Conservation (phyloP, 2,797 vertebrate species). For the Xiphophorus birchmanni region DNA sequence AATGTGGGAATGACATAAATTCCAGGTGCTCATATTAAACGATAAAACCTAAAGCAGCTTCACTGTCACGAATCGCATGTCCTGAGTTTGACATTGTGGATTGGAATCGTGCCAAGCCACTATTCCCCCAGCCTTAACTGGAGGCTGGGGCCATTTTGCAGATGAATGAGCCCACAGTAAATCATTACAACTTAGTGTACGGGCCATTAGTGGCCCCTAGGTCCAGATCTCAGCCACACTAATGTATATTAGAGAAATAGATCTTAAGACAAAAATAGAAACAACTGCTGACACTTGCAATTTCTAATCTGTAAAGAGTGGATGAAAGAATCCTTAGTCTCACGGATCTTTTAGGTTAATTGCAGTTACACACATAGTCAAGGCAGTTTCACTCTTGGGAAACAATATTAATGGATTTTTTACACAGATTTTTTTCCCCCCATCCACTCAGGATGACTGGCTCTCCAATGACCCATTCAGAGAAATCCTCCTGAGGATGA, state of each 20-base stretch:
- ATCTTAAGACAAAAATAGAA: constrained; percentile 40
- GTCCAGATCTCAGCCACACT: constrained; percentile 27
- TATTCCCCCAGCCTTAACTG: constrained; percentile 25
- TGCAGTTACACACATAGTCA: not conserved
- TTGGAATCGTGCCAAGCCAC: constrained; percentile 68
- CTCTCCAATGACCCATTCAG: constrained; percentile 84
- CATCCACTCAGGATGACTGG: constrained; percentile 84
- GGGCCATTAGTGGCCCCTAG: constrained; percentile 22
- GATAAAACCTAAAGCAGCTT: not conserved
- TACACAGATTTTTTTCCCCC: not conserved
- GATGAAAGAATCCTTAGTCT: not conserved
- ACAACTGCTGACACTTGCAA: constrained; percentile 5
- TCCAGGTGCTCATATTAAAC: not conserved
- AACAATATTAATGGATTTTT: not conserved
- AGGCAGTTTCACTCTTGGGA: not conserved
- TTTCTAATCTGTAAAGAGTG: not conserved
- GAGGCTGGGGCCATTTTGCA: constrained; percentile 22
- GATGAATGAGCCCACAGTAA: constrained; percentile 37
- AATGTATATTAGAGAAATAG: constrained; percentile 29
- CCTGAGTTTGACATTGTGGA: constrained; percentile 73
- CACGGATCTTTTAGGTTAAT: not conserved
- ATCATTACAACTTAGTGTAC: constrained; percentile 29
- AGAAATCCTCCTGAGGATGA: constrained; percentile 91
- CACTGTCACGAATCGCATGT: constrained; percentile 47
- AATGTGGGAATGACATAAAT: not conserved